Conservation (phyloP, 2,888 invertebrate genomes). For the Chrysomela aeneicollis region DNA sequence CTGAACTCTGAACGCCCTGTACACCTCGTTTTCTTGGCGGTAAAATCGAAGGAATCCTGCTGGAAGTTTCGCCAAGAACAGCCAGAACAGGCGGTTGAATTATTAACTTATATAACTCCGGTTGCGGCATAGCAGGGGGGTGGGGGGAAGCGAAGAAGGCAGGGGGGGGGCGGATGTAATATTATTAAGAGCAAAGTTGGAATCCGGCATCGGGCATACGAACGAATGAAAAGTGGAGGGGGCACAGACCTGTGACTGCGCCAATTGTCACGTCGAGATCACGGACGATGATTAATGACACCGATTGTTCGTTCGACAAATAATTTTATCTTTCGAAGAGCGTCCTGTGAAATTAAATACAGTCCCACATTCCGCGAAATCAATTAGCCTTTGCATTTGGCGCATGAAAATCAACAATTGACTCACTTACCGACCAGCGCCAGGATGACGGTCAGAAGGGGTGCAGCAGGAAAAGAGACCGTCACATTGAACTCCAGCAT, state of each 20-base stretch:
- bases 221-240: not conserved
- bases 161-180: constrained; percentile 28
- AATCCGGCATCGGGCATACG: constrained; percentile 22
- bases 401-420: constrained; percentile 21
- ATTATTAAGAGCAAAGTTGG: constrained; percentile 43
- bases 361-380: constrained; percentile 26
- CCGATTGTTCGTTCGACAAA: too few species aligned
- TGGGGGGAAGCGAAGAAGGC: constrained; percentile 13
- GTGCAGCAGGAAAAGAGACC: constrained; percentile 95
- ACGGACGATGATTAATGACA: too few species aligned
- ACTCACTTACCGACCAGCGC: constrained; percentile 93
- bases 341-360: not conserved
- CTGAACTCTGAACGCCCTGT: too few species aligned
- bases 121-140: not conserved
- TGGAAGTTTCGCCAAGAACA: constrained; percentile 19
- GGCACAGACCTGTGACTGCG: not conserved
- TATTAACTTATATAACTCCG: constrained; percentile 17
- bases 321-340: too few species aligned
- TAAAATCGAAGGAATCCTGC: constrained; percentile 18
- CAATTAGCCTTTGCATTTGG: constrained; percentile 9
- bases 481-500: constrained; percentile 97
- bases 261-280: too few species aligned
- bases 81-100: constrained; percentile 22
- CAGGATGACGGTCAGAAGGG: constrained; percentile 94
- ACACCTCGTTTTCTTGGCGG: constrained; percentile 2